phyloP scores from a whole-genome alignment of 1,140 invertebrate species.

The Solenopsis invicta region DNA sequence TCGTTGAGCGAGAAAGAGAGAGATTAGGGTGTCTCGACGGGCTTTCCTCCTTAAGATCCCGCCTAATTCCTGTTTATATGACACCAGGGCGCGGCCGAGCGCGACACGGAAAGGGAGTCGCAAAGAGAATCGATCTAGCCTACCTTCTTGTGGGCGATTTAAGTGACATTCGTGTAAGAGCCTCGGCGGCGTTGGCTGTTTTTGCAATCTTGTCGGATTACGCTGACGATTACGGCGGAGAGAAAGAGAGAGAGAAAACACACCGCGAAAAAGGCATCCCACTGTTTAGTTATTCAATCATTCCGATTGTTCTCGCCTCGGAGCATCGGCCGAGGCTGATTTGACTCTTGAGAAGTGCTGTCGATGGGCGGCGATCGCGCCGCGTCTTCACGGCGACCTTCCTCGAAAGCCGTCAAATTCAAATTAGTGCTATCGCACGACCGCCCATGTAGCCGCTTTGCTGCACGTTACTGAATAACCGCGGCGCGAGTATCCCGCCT shows the following conservation, averaged over 20 bases:
- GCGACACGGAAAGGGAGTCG: constrained; percentile 21
- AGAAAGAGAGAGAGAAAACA: too few relatives aligned
- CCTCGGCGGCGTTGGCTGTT: background rate
- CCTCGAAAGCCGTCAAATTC: constrained; percentile 15
- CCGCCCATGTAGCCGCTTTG: constrained; percentile 60
- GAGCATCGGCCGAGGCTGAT: background rate
- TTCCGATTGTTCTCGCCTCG: background rate
- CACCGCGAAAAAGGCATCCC: background rate
- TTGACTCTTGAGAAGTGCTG: background rate
- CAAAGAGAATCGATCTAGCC: background rate
- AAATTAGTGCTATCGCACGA: constrained; percentile 31
- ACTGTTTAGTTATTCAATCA: background rate
- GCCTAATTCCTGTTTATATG: constrained; percentile 61
- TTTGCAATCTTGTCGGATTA: background rate
- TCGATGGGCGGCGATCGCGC: background rate
- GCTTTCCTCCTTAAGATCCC: constrained; percentile 13
- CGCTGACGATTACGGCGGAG: background rate
- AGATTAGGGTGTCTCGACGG: constrained; percentile 33
- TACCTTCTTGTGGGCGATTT: constrained; percentile 1
- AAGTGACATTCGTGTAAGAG: background rate
- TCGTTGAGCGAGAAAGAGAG: constrained; percentile 23
- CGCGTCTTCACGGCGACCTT: background rate
- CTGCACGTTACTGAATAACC: constrained; percentile 51
- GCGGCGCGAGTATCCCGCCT: background rate
- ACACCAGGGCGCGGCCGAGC: constrained; percentile 37